Evolutionary conservation across 2,797 vertebrate genomes (phyloP), one percentile per base, ranked within the genome.

Genomic region (Halcyon smyrnensis): DNA sequence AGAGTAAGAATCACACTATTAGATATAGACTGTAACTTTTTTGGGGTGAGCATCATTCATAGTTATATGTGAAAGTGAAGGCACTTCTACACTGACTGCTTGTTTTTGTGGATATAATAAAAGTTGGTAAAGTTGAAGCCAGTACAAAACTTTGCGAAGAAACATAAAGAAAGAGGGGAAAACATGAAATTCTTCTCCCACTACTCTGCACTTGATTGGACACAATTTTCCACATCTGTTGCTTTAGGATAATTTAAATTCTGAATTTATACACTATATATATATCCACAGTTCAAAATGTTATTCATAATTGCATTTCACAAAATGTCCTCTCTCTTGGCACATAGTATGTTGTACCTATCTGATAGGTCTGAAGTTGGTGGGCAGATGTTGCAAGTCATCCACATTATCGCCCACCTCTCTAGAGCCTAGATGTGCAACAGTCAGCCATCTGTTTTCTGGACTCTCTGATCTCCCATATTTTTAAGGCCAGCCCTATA

Each of bases 301-400:
- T 37, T 78, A 62, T 48, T 48, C 48, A 14, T 57, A 87, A 80
- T 10, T 45, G 8, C 8, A 51, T 82, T 87, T 94, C 18, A 77
- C 8, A 70, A 93, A 82, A 70, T 10, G 3, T 30, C 34, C 50
- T 83, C 21, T 89, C 68, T 93, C 68, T 91, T 68, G 67, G 32
- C 14, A 75, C 30, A 57, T 2, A 74, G 11, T 28, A 36, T 70
- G 50, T 60, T 82, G 51, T 70, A 91, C 68, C 79, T 89, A 18
- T 50, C 68, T 90, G 57, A 67, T 14, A 93, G 62, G 48, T 86
- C 71, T 87, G n/a, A 84, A 92, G 79, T 83, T 95, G 80, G 59
- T 0, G 1, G 69, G 73, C 96, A 97, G 96, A 96, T 97, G 95
- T 96, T 97, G 78, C 84, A 95, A 92, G 82, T 92, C 89, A 94